Evolutionary conservation across 2,797 vertebrate species (phyloP).

Genomic region (Esox lucius): DNA sequence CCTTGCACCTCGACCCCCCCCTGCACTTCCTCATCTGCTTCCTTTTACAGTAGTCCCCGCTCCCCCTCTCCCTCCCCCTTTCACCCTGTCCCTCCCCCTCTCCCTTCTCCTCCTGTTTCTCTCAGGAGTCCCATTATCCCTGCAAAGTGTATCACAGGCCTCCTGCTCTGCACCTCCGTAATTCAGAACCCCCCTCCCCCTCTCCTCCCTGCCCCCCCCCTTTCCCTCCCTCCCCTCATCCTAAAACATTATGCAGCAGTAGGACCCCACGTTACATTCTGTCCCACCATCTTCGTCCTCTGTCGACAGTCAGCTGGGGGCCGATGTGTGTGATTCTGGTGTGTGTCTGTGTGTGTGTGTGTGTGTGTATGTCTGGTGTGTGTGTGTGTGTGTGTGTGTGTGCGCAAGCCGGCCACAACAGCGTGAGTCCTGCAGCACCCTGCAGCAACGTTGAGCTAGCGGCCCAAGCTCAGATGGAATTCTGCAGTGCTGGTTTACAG

Average conservation of each 20-base stretch:
- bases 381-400: slow-evolving; percentile 16
- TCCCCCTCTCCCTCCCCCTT: slow-evolving; percentile 2
- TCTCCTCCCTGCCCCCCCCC: background rate
- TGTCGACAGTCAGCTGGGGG: slow-evolving; percentile 65
- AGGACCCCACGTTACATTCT: slow-evolving; percentile 56
- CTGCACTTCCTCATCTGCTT: background rate
- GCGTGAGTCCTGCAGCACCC: slow-evolving; percentile 77
- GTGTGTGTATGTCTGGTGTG: too few species aligned
- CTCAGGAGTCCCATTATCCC: slow-evolving; percentile 62
- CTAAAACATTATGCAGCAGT: slow-evolving; percentile 67
- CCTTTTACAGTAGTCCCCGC: slow-evolving; percentile 30
- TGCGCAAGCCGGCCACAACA: slow-evolving; percentile 49
- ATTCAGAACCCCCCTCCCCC: slow-evolving; percentile 25
- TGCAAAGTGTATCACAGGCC: slow-evolving; percentile 59
- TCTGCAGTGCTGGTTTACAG: slow-evolving; percentile 74
- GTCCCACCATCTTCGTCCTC: slow-evolving; percentile 29
- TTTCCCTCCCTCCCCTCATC: slow-evolving; percentile 10
- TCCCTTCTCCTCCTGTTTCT: slow-evolving; percentile 1
- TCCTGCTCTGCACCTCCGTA: slow-evolving; percentile 66
- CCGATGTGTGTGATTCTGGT: background rate
- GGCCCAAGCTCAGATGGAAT: slow-evolving; percentile 39
- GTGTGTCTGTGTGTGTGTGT: too few species aligned
- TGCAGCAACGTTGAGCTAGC: slow-evolving; percentile 65
- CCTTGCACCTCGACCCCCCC: background rate
- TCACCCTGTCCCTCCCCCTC: slow-evolving; percentile 23